Evolutionary conservation across 2,113 vertebrate genomes (phyloP).

Genomic region (Chauna torquata): DNA sequence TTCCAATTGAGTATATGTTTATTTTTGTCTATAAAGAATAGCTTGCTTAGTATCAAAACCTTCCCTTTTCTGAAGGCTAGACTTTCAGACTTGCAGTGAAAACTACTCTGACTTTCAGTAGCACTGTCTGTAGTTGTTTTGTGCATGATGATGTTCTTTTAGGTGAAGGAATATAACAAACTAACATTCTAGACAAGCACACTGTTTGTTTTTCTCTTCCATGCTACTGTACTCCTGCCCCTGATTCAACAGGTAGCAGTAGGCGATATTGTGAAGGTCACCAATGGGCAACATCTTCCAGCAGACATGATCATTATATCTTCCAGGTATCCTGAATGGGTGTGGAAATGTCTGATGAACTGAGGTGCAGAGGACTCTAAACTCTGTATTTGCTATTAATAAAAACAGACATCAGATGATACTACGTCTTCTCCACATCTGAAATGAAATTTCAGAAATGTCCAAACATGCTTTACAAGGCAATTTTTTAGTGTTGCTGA

Average conservation of each 20-base stretch:
- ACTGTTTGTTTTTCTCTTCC: slow-evolving; percentile 69
- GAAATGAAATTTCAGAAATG: not conserved
- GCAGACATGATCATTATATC: slow-evolving; percentile 98
- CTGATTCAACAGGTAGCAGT: slow-evolving; percentile 91
- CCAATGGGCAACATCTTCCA: slow-evolving; percentile 97
- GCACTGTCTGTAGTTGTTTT: not conserved
- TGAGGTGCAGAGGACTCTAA: slow-evolving; percentile 53
- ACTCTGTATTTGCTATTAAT: slow-evolving; percentile 14
- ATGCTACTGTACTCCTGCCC: slow-evolving; percentile 74
- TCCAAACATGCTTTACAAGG: not conserved
- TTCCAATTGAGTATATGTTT: not conserved
- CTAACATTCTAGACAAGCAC: slow-evolving; percentile 46
- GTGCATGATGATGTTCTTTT: slow-evolving; percentile 32
- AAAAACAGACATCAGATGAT: not conserved
- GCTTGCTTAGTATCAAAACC: too few species aligned
- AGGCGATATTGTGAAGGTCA: slow-evolving; percentile 97
- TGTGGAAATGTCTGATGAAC: slow-evolving; percentile 65
- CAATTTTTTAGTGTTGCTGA: not conserved
- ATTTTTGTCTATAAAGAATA: not conserved
- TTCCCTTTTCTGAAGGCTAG: too few species aligned
- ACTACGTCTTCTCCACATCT: not conserved
- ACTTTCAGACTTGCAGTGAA: slow-evolving; percentile 3
- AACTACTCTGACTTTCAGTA: slow-evolving; percentile 4
- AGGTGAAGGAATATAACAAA: slow-evolving; percentile 44
- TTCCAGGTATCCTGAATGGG: slow-evolving; percentile 82